Evolutionary conservation across 2,113 vertebrate species (phyloP).

Genomic region (Paradoxurus hermaphroditus): DNA sequence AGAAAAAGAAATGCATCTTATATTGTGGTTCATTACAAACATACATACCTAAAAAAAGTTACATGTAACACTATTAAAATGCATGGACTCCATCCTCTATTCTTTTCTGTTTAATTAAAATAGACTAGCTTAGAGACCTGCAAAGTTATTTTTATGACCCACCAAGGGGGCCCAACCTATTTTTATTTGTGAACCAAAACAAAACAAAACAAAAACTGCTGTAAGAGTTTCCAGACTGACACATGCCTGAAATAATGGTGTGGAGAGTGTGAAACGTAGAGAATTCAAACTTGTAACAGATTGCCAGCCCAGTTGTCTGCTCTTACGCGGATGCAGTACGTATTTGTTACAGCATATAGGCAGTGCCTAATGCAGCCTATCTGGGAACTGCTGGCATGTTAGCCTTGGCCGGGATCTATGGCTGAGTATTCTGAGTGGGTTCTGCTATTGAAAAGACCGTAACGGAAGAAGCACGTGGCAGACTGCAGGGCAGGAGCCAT

Average conservation of each 20-base stretch:
- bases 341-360: not conserved
- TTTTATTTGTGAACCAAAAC: too few species aligned
- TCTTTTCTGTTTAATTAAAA: not conserved
- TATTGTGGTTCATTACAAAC: not conserved
- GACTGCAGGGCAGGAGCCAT: not conserved
- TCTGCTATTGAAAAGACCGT: not conserved
- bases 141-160: not conserved
- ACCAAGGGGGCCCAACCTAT: not conserved
- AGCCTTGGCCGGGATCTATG: not conserved
- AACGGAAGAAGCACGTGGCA: not conserved
- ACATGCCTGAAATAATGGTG: not conserved
- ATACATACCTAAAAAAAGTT: not conserved
- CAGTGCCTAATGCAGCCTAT: not conserved
- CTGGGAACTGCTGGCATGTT: not conserved
- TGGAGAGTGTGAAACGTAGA: not conserved
- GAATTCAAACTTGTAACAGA: not conserved
- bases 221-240: not conserved
- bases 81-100: not conserved
- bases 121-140: not conserved
- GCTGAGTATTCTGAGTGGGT: not conserved
- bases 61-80: not conserved
- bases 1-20: not conserved
- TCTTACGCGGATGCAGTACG: not conserved
- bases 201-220: not conserved
- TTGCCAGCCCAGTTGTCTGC: not conserved